Percentiles rank a stretch among this genome's conserved stretches.
Evolutionary conservation across 2,888 invertebrate genomes (phyloP).

Genomic region (Acrobasis repandana): DNA sequence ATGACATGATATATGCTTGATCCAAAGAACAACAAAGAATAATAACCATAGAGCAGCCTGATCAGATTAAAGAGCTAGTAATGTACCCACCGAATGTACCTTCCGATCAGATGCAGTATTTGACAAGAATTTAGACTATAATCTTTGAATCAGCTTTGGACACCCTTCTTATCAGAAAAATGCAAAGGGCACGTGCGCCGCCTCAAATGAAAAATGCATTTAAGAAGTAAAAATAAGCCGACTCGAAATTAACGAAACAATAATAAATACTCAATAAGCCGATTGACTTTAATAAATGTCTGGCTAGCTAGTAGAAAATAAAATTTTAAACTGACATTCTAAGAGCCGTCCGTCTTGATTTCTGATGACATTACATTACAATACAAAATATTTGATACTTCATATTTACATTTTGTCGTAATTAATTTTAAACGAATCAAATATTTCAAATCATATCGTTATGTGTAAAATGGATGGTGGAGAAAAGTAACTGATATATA

Average conservation of each 20-base stretch:
- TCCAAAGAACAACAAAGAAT: too few relatives aligned
- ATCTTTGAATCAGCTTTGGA: too few relatives aligned
- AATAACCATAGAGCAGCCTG: too few relatives aligned
- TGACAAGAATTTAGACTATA: too few relatives aligned
- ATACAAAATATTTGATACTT: conserved; percentile 70
- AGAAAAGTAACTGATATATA: conserved; percentile 57
- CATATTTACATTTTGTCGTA: conserved; percentile 63
- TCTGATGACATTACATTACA: conserved; percentile 69
- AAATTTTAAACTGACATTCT: conserved; percentile 59
- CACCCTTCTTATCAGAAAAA: too few relatives aligned
- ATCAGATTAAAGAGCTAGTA: too few relatives aligned
- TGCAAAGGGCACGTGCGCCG: too few relatives aligned
- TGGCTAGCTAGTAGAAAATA: conserved; percentile 27
- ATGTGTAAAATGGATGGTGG: conserved; percentile 68
- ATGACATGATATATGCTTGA: not conserved
- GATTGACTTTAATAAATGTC: not conserved
- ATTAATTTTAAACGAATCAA: conserved; percentile 46
- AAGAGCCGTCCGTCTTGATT: conserved; percentile 65
- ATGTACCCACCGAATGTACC: too few relatives aligned
- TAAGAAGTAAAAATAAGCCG: too few relatives aligned
- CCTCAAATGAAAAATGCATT: too few relatives aligned
- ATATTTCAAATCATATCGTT: conserved; percentile 57
- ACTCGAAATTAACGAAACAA: too few relatives aligned
- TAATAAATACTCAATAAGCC: not conserved
- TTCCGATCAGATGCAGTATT: too few relatives aligned